Conservation (phyloP, 2,797 vertebrate species). For the Delichon dasypus region DNA sequence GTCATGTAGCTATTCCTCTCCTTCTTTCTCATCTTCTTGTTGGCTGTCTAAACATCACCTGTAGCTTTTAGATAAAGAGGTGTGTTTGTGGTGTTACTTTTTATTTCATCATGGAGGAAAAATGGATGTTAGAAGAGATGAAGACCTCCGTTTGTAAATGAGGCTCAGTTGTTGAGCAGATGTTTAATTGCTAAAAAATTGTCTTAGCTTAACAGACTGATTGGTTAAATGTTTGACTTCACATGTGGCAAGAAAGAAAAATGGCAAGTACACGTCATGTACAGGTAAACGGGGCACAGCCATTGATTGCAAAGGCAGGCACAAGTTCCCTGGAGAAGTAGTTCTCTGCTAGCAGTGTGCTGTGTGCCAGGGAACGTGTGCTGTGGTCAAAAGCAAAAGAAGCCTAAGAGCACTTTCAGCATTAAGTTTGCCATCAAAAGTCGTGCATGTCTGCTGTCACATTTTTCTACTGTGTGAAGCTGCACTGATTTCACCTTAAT, state of each 20-base stretch:
- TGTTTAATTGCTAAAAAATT: neutral
- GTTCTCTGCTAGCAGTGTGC: neutral
- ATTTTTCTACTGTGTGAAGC: neutral
- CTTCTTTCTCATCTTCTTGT: neutral
- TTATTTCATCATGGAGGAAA: neutral
- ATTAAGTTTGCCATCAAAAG: neutral
- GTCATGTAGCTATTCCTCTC: neutral
- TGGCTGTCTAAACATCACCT: neutral
- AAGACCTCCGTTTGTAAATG: neutral
- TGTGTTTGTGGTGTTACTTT: neutral
- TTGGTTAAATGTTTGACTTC: neutral
- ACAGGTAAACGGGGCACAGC: too few relatives aligned
- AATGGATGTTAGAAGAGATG: neutral
- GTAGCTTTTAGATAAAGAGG: neutral
- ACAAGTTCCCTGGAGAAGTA: neutral
- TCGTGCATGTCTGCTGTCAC: neutral
- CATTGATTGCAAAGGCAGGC: neutral
- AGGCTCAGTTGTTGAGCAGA: neutral
- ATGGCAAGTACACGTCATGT: neutral
- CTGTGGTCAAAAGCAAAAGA: neutral
- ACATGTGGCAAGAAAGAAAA: neutral
- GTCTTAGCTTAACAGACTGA: neutral
- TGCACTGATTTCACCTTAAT: neutral
- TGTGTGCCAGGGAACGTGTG: neutral
- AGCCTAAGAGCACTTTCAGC: neutral